Evolutionary conservation across 2,113 vertebrate species (phyloP).

Genomic region (Chroicocephalus ridibundus): DNA sequence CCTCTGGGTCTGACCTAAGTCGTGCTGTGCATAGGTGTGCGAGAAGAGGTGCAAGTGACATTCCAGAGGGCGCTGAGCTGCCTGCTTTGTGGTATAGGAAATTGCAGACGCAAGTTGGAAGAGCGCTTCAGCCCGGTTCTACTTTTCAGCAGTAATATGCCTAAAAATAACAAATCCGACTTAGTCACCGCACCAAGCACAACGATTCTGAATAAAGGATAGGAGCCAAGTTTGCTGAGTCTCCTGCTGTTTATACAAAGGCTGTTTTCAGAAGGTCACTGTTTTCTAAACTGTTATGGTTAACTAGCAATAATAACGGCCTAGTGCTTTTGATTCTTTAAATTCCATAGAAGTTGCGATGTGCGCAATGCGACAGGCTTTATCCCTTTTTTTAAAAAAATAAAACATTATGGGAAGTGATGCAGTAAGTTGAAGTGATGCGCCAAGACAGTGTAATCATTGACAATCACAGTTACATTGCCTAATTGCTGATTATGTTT

Average conservation of each 20-base stretch:
- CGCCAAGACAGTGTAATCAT: not conserved
- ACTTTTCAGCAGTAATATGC: not conserved
- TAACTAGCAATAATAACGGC: not conserved
- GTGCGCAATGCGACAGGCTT: not conserved
- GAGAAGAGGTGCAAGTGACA: rapidly evolving
- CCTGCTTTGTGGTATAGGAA: rapidly evolving
- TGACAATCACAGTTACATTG: not conserved
- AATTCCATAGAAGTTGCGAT: not conserved
- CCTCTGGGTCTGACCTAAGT: no score
- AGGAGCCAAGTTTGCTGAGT: not conserved
- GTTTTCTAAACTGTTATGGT: rapidly evolving
- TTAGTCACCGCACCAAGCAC: not conserved
- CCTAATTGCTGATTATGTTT: not conserved
- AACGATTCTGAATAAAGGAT: not conserved
- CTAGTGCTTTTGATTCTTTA: not conserved
- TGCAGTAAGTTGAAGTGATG: not conserved
- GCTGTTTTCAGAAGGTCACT: not conserved
- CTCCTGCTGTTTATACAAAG: not conserved
- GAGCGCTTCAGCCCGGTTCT: not conserved
- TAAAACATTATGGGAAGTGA: not conserved
- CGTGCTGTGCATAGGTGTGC: rapidly evolving
- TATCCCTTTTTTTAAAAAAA: not conserved
- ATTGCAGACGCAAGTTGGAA: rapidly evolving
- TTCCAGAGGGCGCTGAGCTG: rapidly evolving
- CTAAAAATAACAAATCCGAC: not conserved